A percentile compares a stretch with the other conserved stretches of the same genome.
Evolutionary conservation across 1,140 invertebrate genomes (phyloP).

Genomic region (Limonius californicus): DNA sequence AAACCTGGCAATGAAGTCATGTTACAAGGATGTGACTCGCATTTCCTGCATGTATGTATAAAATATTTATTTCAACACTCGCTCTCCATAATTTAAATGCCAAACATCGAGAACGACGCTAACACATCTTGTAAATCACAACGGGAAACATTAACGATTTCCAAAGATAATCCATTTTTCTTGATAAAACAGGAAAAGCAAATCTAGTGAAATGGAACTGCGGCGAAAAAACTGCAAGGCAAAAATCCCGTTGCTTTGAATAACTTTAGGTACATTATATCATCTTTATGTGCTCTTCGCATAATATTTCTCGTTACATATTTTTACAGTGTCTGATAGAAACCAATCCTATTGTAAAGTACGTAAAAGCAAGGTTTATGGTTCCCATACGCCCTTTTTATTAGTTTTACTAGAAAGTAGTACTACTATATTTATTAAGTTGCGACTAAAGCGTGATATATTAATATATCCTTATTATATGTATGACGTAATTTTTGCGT

Average conservation of each 20-base stretch:
- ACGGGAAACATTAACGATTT: constrained; percentile 2
- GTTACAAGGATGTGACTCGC: background rate
- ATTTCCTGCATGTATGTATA: background rate
- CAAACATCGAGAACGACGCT: too few relatives aligned
- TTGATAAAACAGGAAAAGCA: too few relatives aligned
- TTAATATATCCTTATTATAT: too few relatives aligned
- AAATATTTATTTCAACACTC: background rate
- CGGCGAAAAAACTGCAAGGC: background rate
- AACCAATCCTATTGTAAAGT: background rate
- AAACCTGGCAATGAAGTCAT: background rate
- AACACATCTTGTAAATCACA: background rate
- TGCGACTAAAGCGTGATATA: too few relatives aligned
- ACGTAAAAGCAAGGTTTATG: background rate
- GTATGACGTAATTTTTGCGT: too few relatives aligned
- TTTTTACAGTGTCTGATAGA: background rate
- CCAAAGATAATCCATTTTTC: background rate
- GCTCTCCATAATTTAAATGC: background rate
- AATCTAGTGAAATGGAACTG: too few relatives aligned
- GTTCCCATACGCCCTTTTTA: background rate
- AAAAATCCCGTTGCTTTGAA: background rate
- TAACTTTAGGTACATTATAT: background rate
- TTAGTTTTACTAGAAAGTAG: too few relatives aligned
- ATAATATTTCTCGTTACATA: background rate
- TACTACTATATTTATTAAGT: too few relatives aligned
- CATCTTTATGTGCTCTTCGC: background rate